Conservation (phyloP, 2,113 vertebrate genomes). For the Passer montanus region DNA sequence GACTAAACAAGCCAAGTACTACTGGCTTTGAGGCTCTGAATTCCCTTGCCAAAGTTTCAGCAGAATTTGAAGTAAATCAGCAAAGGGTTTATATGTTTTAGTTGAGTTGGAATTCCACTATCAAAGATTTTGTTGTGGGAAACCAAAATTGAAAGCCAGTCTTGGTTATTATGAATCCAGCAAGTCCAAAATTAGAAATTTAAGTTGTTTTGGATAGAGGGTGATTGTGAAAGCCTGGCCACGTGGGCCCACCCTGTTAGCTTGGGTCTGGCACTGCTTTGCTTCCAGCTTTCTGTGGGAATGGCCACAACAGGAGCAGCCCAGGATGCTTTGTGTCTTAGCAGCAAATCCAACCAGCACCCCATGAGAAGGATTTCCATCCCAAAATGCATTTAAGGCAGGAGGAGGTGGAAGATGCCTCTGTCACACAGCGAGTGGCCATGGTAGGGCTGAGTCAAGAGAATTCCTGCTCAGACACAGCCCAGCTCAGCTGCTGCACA, state of each 20-base stretch:
- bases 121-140: neutral
- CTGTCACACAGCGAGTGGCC: neutral
- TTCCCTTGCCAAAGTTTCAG: neutral
- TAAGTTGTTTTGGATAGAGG: accelerated
- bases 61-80: neutral
- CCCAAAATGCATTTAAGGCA: neutral
- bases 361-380: neutral
- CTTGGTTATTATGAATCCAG: neutral
- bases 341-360: neutral
- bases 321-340: neutral
- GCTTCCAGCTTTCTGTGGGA: neutral
- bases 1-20: conserved; percentile 1
- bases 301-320: neutral
- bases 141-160: neutral
- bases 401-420: neutral
- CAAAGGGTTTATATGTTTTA: neutral
- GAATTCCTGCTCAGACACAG: neutral
- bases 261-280: neutral
- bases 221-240: neutral
- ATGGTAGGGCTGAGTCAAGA: accelerated
- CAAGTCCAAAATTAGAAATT: neutral
- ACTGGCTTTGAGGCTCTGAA: neutral
- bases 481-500: neutral
- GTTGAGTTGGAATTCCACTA: neutral
- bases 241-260: accelerated